phyloP scores from a whole-genome alignment of 2,797 vertebrate genomes.

The Potorous gilbertii region DNA sequence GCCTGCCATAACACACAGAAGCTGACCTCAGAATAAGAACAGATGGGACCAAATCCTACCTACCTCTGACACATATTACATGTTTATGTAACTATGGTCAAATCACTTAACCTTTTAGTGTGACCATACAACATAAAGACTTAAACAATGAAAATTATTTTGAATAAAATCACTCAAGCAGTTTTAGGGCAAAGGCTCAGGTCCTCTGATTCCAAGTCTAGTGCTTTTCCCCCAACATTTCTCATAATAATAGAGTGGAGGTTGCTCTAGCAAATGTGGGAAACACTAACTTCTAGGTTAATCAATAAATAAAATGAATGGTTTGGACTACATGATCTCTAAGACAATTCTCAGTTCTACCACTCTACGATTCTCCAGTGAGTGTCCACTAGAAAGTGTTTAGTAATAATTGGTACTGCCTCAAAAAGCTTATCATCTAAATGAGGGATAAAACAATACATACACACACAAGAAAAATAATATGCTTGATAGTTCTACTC shows the following conservation, averaged over 20 bases:
- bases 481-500: slow-evolving; percentile 73
- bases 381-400: neutral
- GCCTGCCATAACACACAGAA: neutral
- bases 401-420: neutral
- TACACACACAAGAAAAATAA: slow-evolving; percentile 22
- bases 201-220: neutral
- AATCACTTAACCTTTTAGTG: neutral
- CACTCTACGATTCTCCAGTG: neutral
- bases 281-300: neutral
- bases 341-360: neutral
- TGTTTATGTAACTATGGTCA: neutral
- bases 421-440: neutral
- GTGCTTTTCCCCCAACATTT: neutral
- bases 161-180: neutral
- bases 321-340: neutral
- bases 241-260: neutral
- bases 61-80: neutral
- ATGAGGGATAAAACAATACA: neutral
- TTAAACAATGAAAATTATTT: neutral
- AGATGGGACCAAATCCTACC: neutral
- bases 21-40: neutral
- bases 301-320: neutral
- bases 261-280: neutral
- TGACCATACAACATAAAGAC: neutral
- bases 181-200: neutral